Evolutionary conservation across 2,797 vertebrate genomes (phyloP).

Genomic region (Pangasius djambal): DNA sequence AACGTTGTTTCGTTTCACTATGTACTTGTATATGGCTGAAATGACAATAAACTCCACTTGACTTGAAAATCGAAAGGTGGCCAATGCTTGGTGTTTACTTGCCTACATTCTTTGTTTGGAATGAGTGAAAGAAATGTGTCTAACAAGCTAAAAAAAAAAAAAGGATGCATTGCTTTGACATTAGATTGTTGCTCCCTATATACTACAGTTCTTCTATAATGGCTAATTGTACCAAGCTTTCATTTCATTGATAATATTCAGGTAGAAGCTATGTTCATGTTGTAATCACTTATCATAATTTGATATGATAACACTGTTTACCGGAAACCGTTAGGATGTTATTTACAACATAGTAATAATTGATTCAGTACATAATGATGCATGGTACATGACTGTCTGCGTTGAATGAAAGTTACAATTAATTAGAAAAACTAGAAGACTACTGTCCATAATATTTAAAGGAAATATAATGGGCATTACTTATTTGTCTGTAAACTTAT

Average conservation of each 20-base stretch:
- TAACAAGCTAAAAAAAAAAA: background rate
- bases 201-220: background rate
- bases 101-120: background rate
- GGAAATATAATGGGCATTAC: background rate
- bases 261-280: background rate
- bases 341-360: conserved; percentile 17
- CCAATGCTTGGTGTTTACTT: background rate
- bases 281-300: background rate
- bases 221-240: background rate
- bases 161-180: background rate
- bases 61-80: background rate
- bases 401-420: background rate
- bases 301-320: conserved; percentile 27
- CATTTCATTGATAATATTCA: background rate
- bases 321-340: background rate
- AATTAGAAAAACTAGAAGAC: background rate
- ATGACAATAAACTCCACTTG: too few species aligned
- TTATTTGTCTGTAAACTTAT: background rate
- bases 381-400: background rate
- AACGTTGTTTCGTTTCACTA: too few species aligned
- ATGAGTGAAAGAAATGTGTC: background rate
- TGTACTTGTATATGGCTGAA: too few species aligned
- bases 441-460: background rate
- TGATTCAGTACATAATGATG: background rate
- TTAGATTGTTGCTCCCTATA: background rate